Percentiles rank a stretch among this genome's conserved stretches.
Evolutionary conservation across 2,113 vertebrate species (phyloP).

Genomic region (Cranoglanis bouderius): DNA sequence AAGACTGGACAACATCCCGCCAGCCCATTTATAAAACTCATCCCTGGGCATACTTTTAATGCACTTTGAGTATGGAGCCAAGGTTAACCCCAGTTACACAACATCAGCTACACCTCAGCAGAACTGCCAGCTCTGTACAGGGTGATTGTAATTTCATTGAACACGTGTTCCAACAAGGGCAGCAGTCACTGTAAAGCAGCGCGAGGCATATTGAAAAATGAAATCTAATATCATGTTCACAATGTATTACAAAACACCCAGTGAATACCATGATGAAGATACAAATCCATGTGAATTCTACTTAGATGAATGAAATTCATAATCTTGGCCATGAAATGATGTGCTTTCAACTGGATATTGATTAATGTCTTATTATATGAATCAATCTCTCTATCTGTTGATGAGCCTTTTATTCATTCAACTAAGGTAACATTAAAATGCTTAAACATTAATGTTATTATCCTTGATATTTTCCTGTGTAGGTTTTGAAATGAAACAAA

Average conservation of each 20-base stretch:
- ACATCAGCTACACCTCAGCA: conserved; percentile 44
- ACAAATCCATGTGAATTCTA: background rate
- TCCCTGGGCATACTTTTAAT: background rate
- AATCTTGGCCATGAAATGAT: background rate
- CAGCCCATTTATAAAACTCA: background rate
- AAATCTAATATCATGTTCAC: conserved; percentile 23
- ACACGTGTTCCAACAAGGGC: conserved; percentile 34
- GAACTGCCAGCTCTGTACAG: conserved; percentile 43
- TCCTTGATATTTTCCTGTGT: background rate
- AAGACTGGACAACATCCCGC: background rate
- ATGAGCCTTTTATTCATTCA: conserved; percentile 1
- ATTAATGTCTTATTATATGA: background rate
- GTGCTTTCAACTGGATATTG: background rate
- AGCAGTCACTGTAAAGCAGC: conserved; percentile 39
- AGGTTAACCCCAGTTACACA: conserved; percentile 27
- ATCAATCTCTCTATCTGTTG: background rate
- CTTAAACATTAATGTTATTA: background rate
- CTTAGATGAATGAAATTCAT: conserved; percentile 2
- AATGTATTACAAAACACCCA: conserved; percentile 11
- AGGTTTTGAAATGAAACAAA: background rate
- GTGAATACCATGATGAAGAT: conserved; percentile 2
- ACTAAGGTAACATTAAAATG: background rate
- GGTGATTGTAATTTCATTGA: conserved; percentile 47
- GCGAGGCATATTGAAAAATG: conserved; percentile 30
- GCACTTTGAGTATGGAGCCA: background rate